These are phyloP conservation scores for Musca domestica DNA, from an alignment of 1,140 invertebrate genomes.

Conservation along the genomic window DNA sequence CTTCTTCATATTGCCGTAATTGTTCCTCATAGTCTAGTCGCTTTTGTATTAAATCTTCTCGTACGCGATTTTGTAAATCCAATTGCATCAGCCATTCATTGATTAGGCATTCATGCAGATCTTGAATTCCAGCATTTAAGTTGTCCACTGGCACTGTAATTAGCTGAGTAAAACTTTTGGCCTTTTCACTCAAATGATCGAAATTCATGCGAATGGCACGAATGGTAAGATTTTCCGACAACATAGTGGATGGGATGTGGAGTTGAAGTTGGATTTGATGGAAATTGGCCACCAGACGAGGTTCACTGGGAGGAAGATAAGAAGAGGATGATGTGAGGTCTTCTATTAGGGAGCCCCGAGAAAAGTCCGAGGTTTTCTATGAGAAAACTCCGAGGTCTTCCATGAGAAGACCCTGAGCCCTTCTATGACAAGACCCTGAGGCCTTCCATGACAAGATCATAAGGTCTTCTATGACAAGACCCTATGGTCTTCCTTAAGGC, in stretches of 20 bases:
- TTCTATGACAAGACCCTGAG: too few relatives aligned
- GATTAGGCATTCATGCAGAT: constrained; percentile 33
- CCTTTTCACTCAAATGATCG: constrained; percentile 37
- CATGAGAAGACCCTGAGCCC: too few relatives aligned
- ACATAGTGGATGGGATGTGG: constrained; percentile 36
- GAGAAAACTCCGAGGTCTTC: too few relatives aligned
- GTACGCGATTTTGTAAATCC: constrained; percentile 31
- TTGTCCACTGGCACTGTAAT: constrained; percentile 12
- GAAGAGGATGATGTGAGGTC: too few relatives aligned
- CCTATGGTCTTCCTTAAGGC: too few relatives aligned
- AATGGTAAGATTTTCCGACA: constrained; percentile 38
- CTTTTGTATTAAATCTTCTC: constrained; percentile 25
- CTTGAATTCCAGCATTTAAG: constrained; percentile 36
- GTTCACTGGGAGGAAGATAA: constrained; percentile 25
- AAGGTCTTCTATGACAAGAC: too few relatives aligned
- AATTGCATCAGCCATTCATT: constrained; percentile 39
- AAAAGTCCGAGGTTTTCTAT: too few relatives aligned
- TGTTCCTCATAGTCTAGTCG: constrained; percentile 35
- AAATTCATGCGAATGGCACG: constrained; percentile 40
- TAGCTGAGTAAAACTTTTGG: constrained; percentile 35
- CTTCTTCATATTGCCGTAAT: constrained; percentile 20
- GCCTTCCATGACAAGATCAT: too few relatives aligned
- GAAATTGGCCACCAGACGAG: constrained; percentile 35
- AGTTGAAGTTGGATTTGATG: constrained; percentile 11
- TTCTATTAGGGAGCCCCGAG: too few relatives aligned